Evolutionary conservation across 2,113 vertebrate genomes (phyloP).

Genomic region (Caranx melampygus): DNA sequence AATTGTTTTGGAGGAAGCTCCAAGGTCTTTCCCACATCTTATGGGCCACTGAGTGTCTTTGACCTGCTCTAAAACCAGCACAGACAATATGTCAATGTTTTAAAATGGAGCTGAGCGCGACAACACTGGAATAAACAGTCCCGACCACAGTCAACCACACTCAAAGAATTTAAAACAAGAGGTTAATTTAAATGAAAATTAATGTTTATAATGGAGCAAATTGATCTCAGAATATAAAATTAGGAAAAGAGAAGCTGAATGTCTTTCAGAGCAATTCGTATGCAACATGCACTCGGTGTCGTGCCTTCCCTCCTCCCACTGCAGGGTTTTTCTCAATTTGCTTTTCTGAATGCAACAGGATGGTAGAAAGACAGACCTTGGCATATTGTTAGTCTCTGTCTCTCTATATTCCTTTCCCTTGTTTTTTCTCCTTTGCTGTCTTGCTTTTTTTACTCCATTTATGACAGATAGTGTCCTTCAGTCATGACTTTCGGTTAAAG

Average conservation of each 20-base stretch:
- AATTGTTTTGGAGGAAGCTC: too few species aligned
- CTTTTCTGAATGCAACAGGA: constrained; percentile 29
- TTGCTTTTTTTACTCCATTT: constrained; percentile 43
- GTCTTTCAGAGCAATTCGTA: constrained; percentile 13
- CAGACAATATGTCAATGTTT: neutral
- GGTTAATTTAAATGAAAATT: constrained; percentile 4
- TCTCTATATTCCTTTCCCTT: constrained; percentile 14
- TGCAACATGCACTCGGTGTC: constrained; percentile 9
- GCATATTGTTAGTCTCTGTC: constrained; percentile 42
- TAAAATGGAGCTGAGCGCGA: constrained; percentile 5
- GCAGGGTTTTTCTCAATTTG: neutral
- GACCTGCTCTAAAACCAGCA: neutral
- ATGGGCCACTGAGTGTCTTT: constrained; percentile 2
- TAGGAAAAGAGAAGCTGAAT: constrained; percentile 9
- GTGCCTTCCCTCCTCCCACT: neutral
- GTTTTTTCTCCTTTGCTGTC: constrained; percentile 14
- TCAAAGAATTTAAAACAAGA: constrained; percentile 20
- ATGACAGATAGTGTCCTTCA: constrained; percentile 70
- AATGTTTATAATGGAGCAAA: constrained; percentile 22
- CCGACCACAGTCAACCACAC: constrained; percentile 1
- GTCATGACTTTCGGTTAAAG: constrained; percentile 76
- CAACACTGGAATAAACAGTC: constrained; percentile 10
- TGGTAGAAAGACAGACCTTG: constrained; percentile 51
- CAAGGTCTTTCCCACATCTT: constrained; percentile 26
- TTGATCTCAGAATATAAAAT: neutral